Conservation (phyloP, 1,140 invertebrate species). For the Hyposmocoma kahamanoa region DNA sequence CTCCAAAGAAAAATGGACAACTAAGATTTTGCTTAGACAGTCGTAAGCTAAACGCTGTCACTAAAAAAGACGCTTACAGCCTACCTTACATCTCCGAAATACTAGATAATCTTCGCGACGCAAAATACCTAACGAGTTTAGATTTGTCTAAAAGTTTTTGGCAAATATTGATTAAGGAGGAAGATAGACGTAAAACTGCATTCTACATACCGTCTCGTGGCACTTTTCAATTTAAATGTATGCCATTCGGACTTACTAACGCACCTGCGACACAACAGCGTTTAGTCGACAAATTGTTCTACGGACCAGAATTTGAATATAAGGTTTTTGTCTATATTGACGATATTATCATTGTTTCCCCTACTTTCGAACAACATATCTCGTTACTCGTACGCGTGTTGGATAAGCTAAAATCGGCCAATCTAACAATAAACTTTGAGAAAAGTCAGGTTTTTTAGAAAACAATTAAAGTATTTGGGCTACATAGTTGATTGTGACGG, state of each 20-base stretch:
- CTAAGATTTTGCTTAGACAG: slow-evolving; percentile 10
- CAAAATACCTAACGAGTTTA: slow-evolving; percentile 2
- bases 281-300: slow-evolving; percentile 14
- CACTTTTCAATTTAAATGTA: slow-evolving; percentile 3
- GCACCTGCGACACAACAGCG: slow-evolving; percentile 16
- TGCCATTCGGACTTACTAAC: slow-evolving; percentile 14
- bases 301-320: slow-evolving; percentile 17
- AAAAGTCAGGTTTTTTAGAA: slow-evolving; percentile 50
- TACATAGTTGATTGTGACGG: slow-evolving; percentile 22
- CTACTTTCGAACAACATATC: slow-evolving; percentile 53
- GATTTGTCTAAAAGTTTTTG: slow-evolving; percentile 2
- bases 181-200: slow-evolving; percentile 8
- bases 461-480: slow-evolving; percentile 49
- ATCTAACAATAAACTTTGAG: slow-evolving; percentile 53
- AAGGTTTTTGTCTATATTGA: slow-evolving; percentile 50
- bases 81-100: slow-evolving; percentile 6
- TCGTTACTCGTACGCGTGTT: slow-evolving; percentile 40
- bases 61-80: slow-evolving; percentile 6
- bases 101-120: slow-evolving; percentile 5
- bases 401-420: slow-evolving; percentile 35
- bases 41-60: slow-evolving; percentile 6
- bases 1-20: slow-evolving; percentile 9
- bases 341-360: slow-evolving; percentile 58
- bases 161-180: slow-evolving; percentile 3
- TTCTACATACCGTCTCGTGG: slow-evolving; percentile 5